Conservation (phyloP, 2,113 vertebrate genomes). For the Sigmodon hispidus region DNA sequence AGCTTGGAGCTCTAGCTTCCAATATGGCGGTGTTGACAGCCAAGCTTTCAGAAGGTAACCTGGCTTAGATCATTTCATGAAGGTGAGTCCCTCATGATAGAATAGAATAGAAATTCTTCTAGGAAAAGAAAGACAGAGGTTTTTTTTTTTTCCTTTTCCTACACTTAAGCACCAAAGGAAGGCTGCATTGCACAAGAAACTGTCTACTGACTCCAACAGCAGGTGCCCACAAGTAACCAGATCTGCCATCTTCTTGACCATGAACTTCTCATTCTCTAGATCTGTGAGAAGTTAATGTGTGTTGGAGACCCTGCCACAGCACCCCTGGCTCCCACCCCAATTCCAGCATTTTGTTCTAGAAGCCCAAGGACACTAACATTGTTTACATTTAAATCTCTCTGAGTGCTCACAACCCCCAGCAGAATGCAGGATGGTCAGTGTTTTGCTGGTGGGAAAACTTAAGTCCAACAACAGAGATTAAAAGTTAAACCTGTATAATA, state of each 20-base stretch:
- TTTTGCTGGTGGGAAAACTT: conserved; percentile 11
- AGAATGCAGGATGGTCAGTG: neutral
- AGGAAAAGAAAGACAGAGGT: neutral
- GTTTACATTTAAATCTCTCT: conserved; percentile 3
- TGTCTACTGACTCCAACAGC: neutral
- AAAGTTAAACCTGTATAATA: neutral
- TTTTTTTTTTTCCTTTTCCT: neutral
- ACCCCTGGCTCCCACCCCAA: no score
- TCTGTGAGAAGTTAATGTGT: neutral
- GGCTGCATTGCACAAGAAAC: neutral
- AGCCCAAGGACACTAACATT: neutral
- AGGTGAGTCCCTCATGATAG: neutral
- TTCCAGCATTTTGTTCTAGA: neutral
- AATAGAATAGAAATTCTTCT: neutral
- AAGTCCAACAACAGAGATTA: neutral
- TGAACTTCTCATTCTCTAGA: neutral
- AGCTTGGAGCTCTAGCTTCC: neutral
- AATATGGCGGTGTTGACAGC: neutral
- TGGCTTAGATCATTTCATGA: neutral
- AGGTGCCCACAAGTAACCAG: neutral
- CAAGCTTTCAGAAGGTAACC: neutral
- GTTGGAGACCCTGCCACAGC: neutral
- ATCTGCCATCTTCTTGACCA: neutral
- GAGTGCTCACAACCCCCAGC: neutral
- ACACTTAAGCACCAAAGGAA: neutral